Evolutionary conservation across 2,888 invertebrate species (phyloP).

Genomic region (Sminthurinus aureus): DNA sequence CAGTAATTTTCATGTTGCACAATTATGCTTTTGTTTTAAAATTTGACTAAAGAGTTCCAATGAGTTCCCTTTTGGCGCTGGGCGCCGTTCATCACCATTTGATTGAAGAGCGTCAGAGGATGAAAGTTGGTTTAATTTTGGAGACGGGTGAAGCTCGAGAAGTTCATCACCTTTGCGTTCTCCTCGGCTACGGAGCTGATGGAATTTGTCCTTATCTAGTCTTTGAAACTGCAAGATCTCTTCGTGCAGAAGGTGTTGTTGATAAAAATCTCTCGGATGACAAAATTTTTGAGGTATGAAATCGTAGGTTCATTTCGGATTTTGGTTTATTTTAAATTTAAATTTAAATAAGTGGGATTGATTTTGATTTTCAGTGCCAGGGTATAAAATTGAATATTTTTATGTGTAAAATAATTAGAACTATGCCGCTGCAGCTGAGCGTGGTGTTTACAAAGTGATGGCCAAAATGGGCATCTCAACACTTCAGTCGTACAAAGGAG

Average conservation of each 20-base stretch:
- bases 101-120: constrained; percentile 91
- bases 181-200: constrained; percentile 96
- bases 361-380: too few relatives aligned
- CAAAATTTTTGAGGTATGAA: constrained; percentile 74
- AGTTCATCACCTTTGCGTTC: constrained; percentile 71
- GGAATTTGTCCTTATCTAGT: constrained; percentile 97
- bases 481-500: constrained; percentile 97
- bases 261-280: constrained; percentile 79
- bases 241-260: constrained; percentile 86
- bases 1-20: constrained; percentile 5
- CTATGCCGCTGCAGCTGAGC: constrained; percentile 89
- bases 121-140: constrained; percentile 93
- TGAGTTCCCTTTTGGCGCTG: constrained; percentile 82
- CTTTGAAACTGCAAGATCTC: constrained; percentile 87
- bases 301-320: constrained; percentile 16
- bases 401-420: constrained; percentile 64
- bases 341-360: too few relatives aligned
- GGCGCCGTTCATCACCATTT: constrained; percentile 96
- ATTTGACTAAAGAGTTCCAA: constrained; percentile 69
- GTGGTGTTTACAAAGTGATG: constrained; percentile 93
- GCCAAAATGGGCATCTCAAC: constrained; percentile 99
- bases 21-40: constrained; percentile 6
- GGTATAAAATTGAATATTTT: too few relatives aligned
- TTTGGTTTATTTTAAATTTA: too few relatives aligned
- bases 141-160: constrained; percentile 97